Evolutionary conservation across 1,140 invertebrate genomes (phyloP).

Genomic region (Bathynomus jamesi): DNA sequence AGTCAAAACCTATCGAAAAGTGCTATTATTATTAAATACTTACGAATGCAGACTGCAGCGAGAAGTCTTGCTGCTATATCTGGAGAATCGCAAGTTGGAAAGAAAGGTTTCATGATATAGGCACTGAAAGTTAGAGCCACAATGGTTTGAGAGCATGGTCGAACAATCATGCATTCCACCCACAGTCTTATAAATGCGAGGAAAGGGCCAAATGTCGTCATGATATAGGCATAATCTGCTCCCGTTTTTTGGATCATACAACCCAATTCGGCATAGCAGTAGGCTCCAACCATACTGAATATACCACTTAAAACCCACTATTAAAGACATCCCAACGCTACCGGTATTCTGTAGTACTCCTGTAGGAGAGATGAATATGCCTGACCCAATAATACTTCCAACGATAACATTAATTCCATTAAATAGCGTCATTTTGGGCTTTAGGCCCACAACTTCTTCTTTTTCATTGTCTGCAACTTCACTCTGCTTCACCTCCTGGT

Average conservation of each 20-base stretch:
- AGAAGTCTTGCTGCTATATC: conserved; percentile 68
- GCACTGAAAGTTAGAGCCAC: conserved; percentile 88
- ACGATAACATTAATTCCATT: conserved; percentile 91
- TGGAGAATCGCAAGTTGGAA: conserved; percentile 77
- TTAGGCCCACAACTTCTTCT: conserved; percentile 56
- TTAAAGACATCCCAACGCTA: conserved; percentile 73
- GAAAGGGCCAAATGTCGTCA: conserved; percentile 92
- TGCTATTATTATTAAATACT: too few relatives aligned
- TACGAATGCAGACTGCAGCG: conserved; percentile 86
- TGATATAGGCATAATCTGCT: conserved; percentile 94
- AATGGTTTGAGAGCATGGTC: conserved; percentile 89
- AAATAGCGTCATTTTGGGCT: conserved; percentile 86
- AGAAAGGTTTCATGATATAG: conserved; percentile 87
- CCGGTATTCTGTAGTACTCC: conserved; percentile 77
- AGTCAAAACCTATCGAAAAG: too few relatives aligned
- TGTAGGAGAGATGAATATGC: conserved; percentile 88
- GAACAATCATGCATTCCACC: conserved; percentile 96
- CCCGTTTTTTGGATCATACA: conserved; percentile 90
- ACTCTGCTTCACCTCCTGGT: too few relatives aligned
- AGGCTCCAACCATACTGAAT: conserved; percentile 57
- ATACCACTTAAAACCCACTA: conserved; percentile 74
- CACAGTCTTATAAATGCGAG: conserved; percentile 89
- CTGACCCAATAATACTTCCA: conserved; percentile 87
- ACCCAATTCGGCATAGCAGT: conserved; percentile 90
- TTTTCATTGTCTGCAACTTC: conserved; percentile 30